phyloP scores from a whole-genome alignment of 2,113 vertebrate genomes.

The Eubucco bourcierii region DNA sequence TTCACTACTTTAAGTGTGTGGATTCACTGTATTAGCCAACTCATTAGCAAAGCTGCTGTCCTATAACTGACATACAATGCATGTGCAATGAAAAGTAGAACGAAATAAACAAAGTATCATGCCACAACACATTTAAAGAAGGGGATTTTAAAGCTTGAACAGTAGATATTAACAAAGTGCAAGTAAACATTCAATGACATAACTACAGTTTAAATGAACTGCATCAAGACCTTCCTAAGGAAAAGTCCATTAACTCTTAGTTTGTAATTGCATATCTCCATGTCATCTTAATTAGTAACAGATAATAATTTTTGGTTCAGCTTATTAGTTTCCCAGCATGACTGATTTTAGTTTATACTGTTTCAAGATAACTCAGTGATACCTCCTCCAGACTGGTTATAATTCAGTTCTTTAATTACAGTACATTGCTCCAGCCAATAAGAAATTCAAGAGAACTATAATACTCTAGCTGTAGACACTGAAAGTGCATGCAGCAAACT shows the following conservation, averaged over 20 bases:
- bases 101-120: neutral
- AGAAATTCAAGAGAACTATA: constrained; percentile 17
- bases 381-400: constrained; percentile 8
- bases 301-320: constrained; percentile 4
- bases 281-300: constrained; percentile 47
- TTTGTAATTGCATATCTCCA: constrained; percentile 17
- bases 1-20: neutral
- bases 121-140: neutral
- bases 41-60: neutral
- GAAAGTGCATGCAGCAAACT: neutral
- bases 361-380: constrained; percentile 37
- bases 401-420: constrained; percentile 64
- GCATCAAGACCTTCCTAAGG: neutral
- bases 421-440: neutral
- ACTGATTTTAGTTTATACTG: constrained; percentile 35
- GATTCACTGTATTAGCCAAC: constrained; percentile 8
- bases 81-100: constrained; percentile 3
- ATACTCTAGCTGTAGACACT: neutral
- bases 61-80: neutral
- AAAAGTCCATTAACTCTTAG: neutral
- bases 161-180: constrained; percentile 5
- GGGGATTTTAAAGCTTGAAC: constrained; percentile 14
- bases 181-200: constrained; percentile 31
- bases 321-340: constrained; percentile 13
- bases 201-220: neutral